Base-by-base conservation (phyloP, 2,113 vertebrate genomes). In the Pelmatolapia mariae region DNA sequence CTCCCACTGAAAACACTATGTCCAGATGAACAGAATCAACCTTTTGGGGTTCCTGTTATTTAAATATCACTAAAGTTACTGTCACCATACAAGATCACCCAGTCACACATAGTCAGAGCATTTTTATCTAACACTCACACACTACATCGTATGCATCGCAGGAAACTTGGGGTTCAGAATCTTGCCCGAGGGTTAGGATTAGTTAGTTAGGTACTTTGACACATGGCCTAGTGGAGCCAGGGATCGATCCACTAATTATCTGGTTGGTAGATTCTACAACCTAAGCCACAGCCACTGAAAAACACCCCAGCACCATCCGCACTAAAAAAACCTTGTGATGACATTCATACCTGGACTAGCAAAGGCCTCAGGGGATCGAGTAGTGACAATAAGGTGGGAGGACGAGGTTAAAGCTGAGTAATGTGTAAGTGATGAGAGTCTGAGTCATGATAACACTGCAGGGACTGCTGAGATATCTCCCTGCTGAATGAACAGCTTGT, bases 391-490 rank as follows among this genome's bases (percentile, higher is more conserved):
- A 76, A 29, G 71, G 24, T 47, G 43, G 43, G 24, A 47, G 22
- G 84, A 26, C 33, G 61, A 90, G 87, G 89, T 87, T 92, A 84
- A 24, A 84, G 87, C 89, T 90, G 89, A 93, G 54, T 92, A 92
- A 93, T 93, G 66, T 88, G 82, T 79, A 90, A 89, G 85, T 36
- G 56, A 89, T 78, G 87, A 81, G 82, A 63, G 56, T 90, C 83
- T 66, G 85, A 90, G 81, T 94, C 84, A 81, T 86, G 78, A 76
- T 80, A 89, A 88, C 80, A 87, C 86, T 81, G 76, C 85, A 53
- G 86, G 76, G 80, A 89, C 19, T 22, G 89, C 66, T 57, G 78
- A 61, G 82, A 56, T 85, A 81, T 87, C 43, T 71, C 71, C 18
- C 54, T 13, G 53, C 57, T 54, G 66, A 73, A 89, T 80, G 61